These are phyloP conservation scores for Oppia nitens DNA, from an alignment of 1,140 invertebrate species.

Conservation along the genomic window DNA sequence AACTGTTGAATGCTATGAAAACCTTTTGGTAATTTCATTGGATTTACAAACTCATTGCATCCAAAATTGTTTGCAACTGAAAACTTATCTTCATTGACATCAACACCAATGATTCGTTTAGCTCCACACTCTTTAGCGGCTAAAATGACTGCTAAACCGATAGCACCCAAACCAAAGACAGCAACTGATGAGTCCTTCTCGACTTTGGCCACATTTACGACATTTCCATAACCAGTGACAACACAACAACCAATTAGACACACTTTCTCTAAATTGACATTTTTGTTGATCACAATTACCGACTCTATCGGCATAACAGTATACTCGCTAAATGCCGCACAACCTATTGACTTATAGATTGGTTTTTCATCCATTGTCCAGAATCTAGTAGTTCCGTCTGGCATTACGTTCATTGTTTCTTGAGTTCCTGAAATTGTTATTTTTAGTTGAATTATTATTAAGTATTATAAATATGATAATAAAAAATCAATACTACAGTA, in stretches of 20 bases:
- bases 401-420: conserved; percentile 25
- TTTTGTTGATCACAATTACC: conserved; percentile 21
- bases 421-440: too few relatives aligned
- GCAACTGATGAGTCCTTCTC: conserved; percentile 63
- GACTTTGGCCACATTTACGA: conserved; percentile 78
- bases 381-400: conserved; percentile 75
- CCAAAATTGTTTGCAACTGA: conserved; percentile 71
- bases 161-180: conserved; percentile 84
- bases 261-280: conserved; percentile 69
- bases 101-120: conserved; percentile 78
- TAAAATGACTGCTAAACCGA: conserved; percentile 77
- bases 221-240: conserved; percentile 79
- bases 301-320: conserved; percentile 44
- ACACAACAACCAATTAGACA: conserved; percentile 85
- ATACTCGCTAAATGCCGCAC: conserved; percentile 89
- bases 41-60: conserved; percentile 78
- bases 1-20: conserved; percentile 64
- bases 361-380: conserved; percentile 79
- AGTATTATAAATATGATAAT: background rate
- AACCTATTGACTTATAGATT: conserved; percentile 91
- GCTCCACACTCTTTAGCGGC: conserved; percentile 81
- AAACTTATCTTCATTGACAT: conserved; percentile 76
- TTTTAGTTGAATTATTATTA: background rate
- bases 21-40: conserved; percentile 36
- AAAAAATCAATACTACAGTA: conserved; percentile 5